Conservation (phyloP, 2,888 invertebrate genomes). For the Dynastes tityus region DNA sequence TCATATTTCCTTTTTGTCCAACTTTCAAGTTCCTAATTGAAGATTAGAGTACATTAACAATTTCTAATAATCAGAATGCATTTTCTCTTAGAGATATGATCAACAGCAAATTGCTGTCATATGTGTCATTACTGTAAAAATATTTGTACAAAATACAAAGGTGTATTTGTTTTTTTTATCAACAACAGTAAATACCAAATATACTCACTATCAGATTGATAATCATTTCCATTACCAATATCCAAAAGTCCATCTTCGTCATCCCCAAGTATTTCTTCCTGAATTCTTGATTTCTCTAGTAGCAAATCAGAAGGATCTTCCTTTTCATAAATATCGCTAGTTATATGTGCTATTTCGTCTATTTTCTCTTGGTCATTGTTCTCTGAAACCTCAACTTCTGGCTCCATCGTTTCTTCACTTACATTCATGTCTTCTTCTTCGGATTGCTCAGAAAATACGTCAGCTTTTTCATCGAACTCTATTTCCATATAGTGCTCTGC, state of each 20-base stretch:
- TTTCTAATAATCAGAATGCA: too few species aligned
- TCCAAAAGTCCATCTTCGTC: slow-evolving; percentile 39
- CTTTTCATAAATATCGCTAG: slow-evolving; percentile 52
- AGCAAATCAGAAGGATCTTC: slow-evolving; percentile 53
- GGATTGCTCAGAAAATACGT: slow-evolving; percentile 57
- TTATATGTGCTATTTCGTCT: slow-evolving; percentile 50
- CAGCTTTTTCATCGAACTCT: slow-evolving; percentile 58
- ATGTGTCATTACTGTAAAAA: too few species aligned
- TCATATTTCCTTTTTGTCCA: too few species aligned
- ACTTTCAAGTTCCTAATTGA: too few species aligned
- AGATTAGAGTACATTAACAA: too few species aligned
- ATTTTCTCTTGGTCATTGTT: slow-evolving; percentile 53
- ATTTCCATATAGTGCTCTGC: slow-evolving; percentile 68
- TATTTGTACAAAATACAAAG: too few species aligned
- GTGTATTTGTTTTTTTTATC: too few species aligned
- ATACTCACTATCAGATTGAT: slow-evolving; percentile 46
- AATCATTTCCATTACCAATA: slow-evolving; percentile 40
- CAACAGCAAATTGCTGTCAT: too few species aligned
- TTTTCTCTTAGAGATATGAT: too few species aligned
- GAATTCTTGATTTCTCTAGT: slow-evolving; percentile 53
- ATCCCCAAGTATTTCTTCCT: slow-evolving; percentile 51
- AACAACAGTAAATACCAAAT: too few species aligned
- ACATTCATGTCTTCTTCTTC: slow-evolving; percentile 48
- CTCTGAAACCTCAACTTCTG: slow-evolving; percentile 48
- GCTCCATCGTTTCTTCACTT: slow-evolving; percentile 23